Base-by-base conservation (phyloP, 2,888 invertebrate species). In the Troides helena region DNA sequence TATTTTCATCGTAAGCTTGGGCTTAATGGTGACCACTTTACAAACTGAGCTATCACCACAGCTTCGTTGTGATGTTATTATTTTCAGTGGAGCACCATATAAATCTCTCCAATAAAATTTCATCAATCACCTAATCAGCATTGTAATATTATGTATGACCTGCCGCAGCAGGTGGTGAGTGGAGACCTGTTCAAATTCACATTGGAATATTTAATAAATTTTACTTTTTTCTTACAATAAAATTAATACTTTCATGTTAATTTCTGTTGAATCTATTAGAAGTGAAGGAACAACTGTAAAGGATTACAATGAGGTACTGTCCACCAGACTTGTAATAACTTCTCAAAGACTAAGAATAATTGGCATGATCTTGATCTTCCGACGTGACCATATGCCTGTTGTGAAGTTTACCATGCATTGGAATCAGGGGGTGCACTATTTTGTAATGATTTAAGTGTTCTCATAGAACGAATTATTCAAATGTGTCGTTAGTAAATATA, bases 401-500 rank as follows among this genome's bases (percentile, higher is more conserved):
- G 62, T 62, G 66, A 63, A 65, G 39, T 50, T 58, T 59, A 36
- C 62, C 18, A 58, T 50, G 30, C 46, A 6, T 23, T 3, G 39
- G 67, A 46, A 62, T 70, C 69, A 62, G 43, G 25, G 50, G n/a
- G 50, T 62, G 66, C 59, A 23, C 39, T 23, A n/a, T 36, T 39
- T 39, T 23, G 7, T 50, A 10, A 39, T 12, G 57, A 61, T 75
- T 82, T 93, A 93, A 73, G 93, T 92, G 77, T 92, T 93, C 75
- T 93, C 93, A 72, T 95, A 95, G 85, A 94, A 94, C 76, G 94
- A 94, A 78, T 93, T 95, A 80, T 95, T 95, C 83, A 95, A 95
- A 79, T 95, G 95, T 79, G 95, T 94, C 14, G 96, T 96, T 72
- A 97, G 93, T 63, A 97, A 90, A 81, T 97, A 97, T 62, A 97